Conservation (phyloP, 2,113 vertebrate species). For the Colinus virginianus region DNA sequence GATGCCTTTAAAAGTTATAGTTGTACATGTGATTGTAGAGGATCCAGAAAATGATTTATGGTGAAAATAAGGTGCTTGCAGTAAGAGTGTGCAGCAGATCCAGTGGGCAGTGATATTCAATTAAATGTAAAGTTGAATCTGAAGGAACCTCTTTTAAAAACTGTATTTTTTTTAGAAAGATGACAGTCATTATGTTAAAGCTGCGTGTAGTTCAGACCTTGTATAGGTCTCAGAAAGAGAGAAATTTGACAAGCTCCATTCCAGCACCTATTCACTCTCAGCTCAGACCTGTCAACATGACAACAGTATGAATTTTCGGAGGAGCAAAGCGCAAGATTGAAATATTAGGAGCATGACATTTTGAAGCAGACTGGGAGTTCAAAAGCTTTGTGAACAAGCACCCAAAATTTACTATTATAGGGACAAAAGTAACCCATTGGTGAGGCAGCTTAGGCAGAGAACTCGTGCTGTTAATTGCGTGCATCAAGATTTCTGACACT, state of each 20-base stretch:
- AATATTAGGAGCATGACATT: background rate
- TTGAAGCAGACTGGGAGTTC: background rate
- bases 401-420: background rate
- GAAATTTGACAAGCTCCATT: background rate
- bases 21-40: background rate
- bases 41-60: fast-evolving
- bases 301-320: background rate
- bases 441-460: background rate
- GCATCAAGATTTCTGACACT: background rate
- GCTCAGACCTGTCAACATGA: background rate
- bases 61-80: background rate
- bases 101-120: background rate
- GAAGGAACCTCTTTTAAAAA: background rate
- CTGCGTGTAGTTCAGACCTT: fast-evolving
- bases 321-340: background rate
- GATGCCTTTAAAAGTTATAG: background rate
- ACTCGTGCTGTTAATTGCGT: background rate
- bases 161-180: background rate
- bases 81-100: background rate
- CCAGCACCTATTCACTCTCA: background rate
- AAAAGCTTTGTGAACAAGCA: background rate
- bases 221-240: background rate
- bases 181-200: background rate
- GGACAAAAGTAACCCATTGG: background rate
- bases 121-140: background rate